A percentile compares a stretch with the other conserved stretches of the same genome.
These are phyloP conservation scores for Vanessa atalanta DNA, from an alignment of 1,140 invertebrate genomes.

Conservation along the genomic window DNA sequence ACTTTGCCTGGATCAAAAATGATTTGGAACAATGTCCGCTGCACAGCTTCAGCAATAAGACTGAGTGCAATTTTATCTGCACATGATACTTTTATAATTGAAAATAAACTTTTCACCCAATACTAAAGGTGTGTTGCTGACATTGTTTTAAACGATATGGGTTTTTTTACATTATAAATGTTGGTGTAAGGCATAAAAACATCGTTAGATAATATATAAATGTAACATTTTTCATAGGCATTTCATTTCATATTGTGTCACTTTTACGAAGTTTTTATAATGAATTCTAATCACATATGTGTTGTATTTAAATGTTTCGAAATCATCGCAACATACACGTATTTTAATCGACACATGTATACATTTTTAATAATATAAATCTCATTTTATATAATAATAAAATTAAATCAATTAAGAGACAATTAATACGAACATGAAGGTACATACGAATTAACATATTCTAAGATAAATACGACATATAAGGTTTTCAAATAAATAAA, in stretches of 20 bases:
- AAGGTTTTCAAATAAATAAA: slow-evolving; percentile 1
- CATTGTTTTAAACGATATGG: neutral
- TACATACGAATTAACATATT: neutral
- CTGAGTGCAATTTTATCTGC: slow-evolving; percentile 6
- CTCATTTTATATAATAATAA: neutral
- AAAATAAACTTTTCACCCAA: neutral
- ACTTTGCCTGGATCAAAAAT: neutral
- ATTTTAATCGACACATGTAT: neutral
- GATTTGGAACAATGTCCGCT: neutral
- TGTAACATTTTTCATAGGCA: slow-evolving; percentile 8
- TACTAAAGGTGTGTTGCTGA: slow-evolving; percentile 1
- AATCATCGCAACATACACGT: slow-evolving; percentile 13
- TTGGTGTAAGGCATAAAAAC: slow-evolving; percentile 1
- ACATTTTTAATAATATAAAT: neutral
- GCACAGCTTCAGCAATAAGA: neutral
- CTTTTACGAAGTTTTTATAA: slow-evolving; percentile 5
- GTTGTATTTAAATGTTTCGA: neutral
- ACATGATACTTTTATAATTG: slow-evolving; percentile 4
- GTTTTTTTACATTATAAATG: neutral
- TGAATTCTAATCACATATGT: slow-evolving; percentile 1
- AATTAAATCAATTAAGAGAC: neutral
- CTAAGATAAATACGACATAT: neutral
- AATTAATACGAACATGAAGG: neutral
- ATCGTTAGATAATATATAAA: slow-evolving; percentile 1
- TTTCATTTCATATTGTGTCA: slow-evolving; percentile 10